These are phyloP conservation scores for Paracanthobrama guichenoti DNA, from an alignment of 2,113 vertebrate species.

Conservation along the genomic window DNA sequence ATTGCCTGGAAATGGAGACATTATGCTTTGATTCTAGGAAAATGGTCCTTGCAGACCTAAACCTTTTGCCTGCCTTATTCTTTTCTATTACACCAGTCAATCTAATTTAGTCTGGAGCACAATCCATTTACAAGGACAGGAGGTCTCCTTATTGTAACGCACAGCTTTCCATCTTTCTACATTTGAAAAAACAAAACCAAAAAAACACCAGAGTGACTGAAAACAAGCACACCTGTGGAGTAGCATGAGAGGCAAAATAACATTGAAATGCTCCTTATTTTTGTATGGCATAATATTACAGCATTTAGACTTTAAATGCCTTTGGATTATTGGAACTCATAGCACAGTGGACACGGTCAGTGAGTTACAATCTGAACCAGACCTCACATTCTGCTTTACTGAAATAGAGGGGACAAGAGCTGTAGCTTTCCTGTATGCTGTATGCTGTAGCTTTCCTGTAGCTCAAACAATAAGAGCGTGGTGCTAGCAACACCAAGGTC, in stretches of 20 bases:
- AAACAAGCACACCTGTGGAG: not conserved
- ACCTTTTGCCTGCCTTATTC: constrained; percentile 1
- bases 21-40: constrained; percentile 4
- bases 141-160: not conserved
- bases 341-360: not conserved
- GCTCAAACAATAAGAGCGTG: no score
- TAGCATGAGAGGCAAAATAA: not conserved
- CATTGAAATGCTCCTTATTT: not conserved
- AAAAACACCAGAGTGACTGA: no score
- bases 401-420: not conserved
- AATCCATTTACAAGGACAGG: not conserved
- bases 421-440: no score
- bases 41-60: constrained; percentile 1
- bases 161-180: not conserved
- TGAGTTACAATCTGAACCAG: not conserved
- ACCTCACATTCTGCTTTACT: not conserved
- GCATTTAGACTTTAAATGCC: not conserved
- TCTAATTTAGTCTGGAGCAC: not conserved
- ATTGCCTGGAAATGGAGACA: constrained; percentile 26
- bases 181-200: not conserved
- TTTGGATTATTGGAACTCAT: not conserved
- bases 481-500: no score
- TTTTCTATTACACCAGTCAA: constrained; percentile 16
- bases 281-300: not conserved
- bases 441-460: no score